A percentile compares a stretch with the other conserved stretches of the same genome.
These are phyloP conservation scores for Ceratotherium simum DNA, from an alignment of 2,113 vertebrate genomes.

Conservation along the genomic window DNA sequence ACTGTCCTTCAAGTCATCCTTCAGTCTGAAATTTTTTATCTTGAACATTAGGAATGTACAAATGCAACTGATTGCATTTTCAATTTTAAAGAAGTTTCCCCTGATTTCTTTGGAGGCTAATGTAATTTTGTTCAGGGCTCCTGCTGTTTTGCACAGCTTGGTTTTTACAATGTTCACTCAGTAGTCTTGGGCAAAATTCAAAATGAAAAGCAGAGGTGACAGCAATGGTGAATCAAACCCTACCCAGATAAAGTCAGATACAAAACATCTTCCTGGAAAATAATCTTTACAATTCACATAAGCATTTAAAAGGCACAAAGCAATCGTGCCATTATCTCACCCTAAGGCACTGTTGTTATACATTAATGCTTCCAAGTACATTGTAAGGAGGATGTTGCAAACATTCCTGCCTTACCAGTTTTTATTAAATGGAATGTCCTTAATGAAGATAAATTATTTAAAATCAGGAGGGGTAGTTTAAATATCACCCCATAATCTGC, in stretches of 20 bases:
- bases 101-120: conserved; percentile 42
- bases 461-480: not conserved
- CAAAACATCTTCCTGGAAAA: conserved; percentile 14
- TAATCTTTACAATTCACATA: not conserved
- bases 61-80: conserved; percentile 48
- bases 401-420: not conserved
- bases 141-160: conserved; percentile 46
- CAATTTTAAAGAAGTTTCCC: not conserved
- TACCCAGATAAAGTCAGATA: not conserved
- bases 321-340: not conserved
- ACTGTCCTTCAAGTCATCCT: conserved; percentile 4
- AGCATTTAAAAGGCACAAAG: conserved; percentile 40
- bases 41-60: conserved; percentile 36
- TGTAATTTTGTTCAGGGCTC: conserved; percentile 49
- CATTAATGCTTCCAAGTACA: not conserved
- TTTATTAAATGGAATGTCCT: conserved; percentile 47
- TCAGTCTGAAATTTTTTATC: conserved; percentile 16
- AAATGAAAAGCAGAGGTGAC: conserved; percentile 37
- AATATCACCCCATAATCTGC: not conserved
- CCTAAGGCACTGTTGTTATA: not conserved
- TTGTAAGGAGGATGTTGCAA: not conserved
- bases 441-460: conserved; percentile 36
- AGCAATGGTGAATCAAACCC: not conserved
- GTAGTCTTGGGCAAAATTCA: conserved; percentile 51
- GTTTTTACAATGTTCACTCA: conserved; percentile 43